Conservation (phyloP, 2,797 vertebrate species). For the Perodicticus potto region DNA sequence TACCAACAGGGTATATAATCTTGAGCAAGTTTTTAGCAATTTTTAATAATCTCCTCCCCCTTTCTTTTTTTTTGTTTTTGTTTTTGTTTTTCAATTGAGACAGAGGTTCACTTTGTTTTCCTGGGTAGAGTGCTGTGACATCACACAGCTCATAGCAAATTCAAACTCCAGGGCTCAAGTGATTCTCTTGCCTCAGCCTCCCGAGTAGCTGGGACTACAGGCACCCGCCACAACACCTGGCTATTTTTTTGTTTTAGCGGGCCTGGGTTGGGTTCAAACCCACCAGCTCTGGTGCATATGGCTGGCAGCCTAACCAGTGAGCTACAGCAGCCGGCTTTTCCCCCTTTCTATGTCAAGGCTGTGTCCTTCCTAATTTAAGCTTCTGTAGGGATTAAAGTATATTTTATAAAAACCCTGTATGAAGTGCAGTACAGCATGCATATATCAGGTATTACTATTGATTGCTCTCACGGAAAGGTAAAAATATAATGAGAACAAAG, state of each 20-base stretch:
- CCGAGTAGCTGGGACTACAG: too few species aligned
- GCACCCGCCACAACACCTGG: too few species aligned
- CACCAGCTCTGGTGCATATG: too few species aligned
- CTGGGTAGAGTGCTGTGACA: too few species aligned
- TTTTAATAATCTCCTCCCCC: neutral
- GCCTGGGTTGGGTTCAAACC: too few species aligned
- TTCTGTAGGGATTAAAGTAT: neutral
- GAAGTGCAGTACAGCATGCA: neutral
- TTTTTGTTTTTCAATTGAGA: too few species aligned
- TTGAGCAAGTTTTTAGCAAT: neutral
- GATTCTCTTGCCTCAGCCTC: too few species aligned
- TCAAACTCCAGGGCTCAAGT: too few species aligned
- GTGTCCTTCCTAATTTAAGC: neutral
- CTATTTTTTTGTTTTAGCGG: too few species aligned
- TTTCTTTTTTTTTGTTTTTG: neutral
- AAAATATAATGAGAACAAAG: conserved; percentile 47
- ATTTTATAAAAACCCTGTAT: conserved; percentile 36
- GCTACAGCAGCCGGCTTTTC: neutral
- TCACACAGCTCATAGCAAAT: too few species aligned
- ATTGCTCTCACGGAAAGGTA: conserved; percentile 53
- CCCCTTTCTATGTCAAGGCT: neutral
- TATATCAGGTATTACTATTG: neutral
- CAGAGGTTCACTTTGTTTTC: too few species aligned
- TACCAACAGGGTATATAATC: neutral
- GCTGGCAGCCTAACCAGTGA: too few species aligned